Evolutionary conservation across 2,113 vertebrate species (phyloP).

Genomic region (Bubalus kerabau): DNA sequence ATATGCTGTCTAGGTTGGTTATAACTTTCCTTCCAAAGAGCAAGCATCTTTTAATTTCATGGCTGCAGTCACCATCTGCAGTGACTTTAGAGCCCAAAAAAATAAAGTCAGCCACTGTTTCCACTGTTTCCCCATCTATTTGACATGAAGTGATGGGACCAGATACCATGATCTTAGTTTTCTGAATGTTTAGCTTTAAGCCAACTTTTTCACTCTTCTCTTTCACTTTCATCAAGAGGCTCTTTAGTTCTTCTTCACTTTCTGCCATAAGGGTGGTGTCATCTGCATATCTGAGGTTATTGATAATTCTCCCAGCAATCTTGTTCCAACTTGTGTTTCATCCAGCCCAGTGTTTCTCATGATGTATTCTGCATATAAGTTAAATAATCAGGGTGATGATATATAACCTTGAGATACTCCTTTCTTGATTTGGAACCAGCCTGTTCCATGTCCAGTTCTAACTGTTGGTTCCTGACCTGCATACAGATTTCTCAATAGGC

Average conservation of each 20-base stretch:
- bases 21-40: background rate
- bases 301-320: background rate
- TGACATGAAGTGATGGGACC: background rate
- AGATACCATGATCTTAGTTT: background rate
- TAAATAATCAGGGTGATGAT: background rate
- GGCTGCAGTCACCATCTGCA: background rate
- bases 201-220: background rate
- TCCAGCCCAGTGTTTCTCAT: background rate
- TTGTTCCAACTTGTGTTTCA: background rate
- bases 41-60: background rate
- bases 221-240: background rate
- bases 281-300: background rate
- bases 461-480: background rate
- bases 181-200: background rate
- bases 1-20: background rate
- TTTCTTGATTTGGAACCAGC: background rate
- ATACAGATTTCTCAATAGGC: background rate
- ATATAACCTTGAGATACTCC: background rate
- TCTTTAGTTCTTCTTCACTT: background rate
- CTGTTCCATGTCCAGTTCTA: background rate
- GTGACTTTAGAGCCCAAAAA: accelerated
- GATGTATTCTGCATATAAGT: background rate
- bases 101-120: background rate
- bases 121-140: background rate
- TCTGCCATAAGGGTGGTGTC: background rate